A percentile compares a stretch with the other conserved stretches of the same genome.
phyloP scores from a whole-genome alignment of 2,888 invertebrate genomes.

The Himalopsyche kuldschensis region DNA sequence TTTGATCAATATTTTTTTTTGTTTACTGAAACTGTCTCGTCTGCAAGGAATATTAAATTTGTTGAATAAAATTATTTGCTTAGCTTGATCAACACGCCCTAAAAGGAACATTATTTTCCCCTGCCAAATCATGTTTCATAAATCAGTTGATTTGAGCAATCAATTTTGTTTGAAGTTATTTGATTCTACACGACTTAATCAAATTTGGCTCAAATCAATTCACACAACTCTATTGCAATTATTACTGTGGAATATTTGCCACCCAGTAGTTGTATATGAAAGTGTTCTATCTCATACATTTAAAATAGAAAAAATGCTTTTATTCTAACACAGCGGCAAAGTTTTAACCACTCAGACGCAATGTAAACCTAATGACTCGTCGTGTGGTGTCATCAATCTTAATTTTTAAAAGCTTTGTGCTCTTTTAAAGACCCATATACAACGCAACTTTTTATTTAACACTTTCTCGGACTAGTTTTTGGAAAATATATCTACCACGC shows the following conservation, averaged over 20 bases:
- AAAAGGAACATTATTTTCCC: too few species aligned
- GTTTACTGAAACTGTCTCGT: too few species aligned
- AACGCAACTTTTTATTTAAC: background rate
- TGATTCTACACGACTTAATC: too few species aligned
- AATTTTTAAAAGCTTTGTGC: conserved; percentile 35
- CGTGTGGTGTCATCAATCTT: conserved; percentile 33
- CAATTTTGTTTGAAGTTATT: too few species aligned
- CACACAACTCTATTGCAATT: too few species aligned
- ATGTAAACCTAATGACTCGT: conserved; percentile 25
- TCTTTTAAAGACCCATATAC: background rate
- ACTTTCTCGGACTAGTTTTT: background rate
- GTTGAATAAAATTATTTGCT: too few species aligned
- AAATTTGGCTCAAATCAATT: too few species aligned
- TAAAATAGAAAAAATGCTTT: conserved; percentile 8
- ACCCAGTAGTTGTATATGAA: background rate
- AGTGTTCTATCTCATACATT: background rate
- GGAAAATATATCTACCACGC: background rate
- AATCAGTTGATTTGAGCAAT: too few species aligned
- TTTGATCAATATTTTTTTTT: too few species aligned
- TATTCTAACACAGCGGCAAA: background rate
- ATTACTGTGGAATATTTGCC: background rate
- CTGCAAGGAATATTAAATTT: too few species aligned
- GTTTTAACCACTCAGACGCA: conserved; percentile 6
- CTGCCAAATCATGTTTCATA: too few species aligned
- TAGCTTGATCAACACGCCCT: too few species aligned